Evolutionary conservation across 37 sponge, comb jelly and placozoan species (phyloP), one percentile per base, ranked within the genome.

Genomic region (Haliclona indistincta): DNA sequence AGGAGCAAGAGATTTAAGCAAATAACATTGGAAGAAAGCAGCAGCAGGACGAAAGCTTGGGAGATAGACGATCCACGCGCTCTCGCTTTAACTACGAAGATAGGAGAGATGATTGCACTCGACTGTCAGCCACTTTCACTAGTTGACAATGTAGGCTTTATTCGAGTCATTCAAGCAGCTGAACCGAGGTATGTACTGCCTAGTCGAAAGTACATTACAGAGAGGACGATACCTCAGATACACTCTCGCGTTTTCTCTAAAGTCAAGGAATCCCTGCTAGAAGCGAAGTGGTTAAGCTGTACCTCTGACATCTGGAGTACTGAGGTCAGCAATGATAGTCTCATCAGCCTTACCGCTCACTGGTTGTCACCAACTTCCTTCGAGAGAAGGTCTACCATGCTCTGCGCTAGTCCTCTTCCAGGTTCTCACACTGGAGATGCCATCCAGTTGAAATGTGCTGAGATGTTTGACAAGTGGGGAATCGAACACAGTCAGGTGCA

Each of bases 261-360:
- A 41, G 67, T 82, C 26, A 30, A 29, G 67, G 17, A 56, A 29
- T 36, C 63, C n/a, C 22, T 74, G 47, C 53, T 34, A 17, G 25
- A 37, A 25, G 60, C n/a, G 23, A 7, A 58, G 25, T 58, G 60
- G 60, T 58, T 63, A 43, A 73, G 74, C 54, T 82, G 73, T 53
- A 81, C 82, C 17, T 64, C 73, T 33, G 74, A 82, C 30, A 62
- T 73, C 37, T 82, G 83, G 75, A 82, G 68, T 23, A 58, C 60
- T 25, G 45, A 58, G 62, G 69, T 37, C 15, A 51, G 49, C 63
- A 64, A 64, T 37, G 35, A n/a, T n/a, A n/a, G n/a, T n/a, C n/a
- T n/a, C n/a, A n/a, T n/a, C n/a, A n/a, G n/a, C n/a, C n/a, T n/a
- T n/a, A n/a, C n/a, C n/a, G n/a, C n/a, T n/a, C n/a, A n/a, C n/a